These are phyloP conservation scores for Drosophila eohydei DNA, from an alignment of 2,888 invertebrate genomes.

Conservation along the genomic window DNA sequence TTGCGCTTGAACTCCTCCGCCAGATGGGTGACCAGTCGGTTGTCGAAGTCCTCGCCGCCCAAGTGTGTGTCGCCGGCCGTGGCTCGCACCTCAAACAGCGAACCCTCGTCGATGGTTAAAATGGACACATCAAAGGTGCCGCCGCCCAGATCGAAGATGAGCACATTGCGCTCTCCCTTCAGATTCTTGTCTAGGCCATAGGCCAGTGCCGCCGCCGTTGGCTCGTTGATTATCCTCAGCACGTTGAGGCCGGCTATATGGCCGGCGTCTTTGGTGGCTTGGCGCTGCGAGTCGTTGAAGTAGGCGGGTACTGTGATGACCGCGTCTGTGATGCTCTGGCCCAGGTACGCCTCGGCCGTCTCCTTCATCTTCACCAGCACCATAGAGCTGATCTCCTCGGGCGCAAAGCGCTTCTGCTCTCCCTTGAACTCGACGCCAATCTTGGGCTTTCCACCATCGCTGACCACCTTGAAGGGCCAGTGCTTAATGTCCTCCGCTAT, in stretches of 20 bases:
- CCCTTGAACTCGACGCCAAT: slow-evolving; percentile 94
- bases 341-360: slow-evolving; percentile 94
- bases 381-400: slow-evolving; percentile 95
- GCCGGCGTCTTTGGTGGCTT: slow-evolving; percentile 35
- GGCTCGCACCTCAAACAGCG: slow-evolving; percentile 26
- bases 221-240: slow-evolving; percentile 36
- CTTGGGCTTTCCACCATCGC: slow-evolving; percentile 92
- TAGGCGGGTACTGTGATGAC: slow-evolving; percentile 85
- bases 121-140: slow-evolving; percentile 41
- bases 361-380: slow-evolving; percentile 97
- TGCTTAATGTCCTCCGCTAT: slow-evolving; percentile 97
- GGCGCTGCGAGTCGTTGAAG: slow-evolving; percentile 31
- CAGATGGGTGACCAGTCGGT: slow-evolving; percentile 36
- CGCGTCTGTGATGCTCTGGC: slow-evolving; percentile 92
- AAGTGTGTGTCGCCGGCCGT: slow-evolving; percentile 32
- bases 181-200: slow-evolving; percentile 39
- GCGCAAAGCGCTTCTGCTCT: slow-evolving; percentile 94
- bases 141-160: slow-evolving; percentile 27
- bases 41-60: slow-evolving; percentile 35
- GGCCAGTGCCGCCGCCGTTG: slow-evolving; percentile 35
- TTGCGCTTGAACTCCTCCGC: slow-evolving; percentile 40
- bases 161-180: slow-evolving; percentile 37
- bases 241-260: slow-evolving; percentile 36
- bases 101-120: slow-evolving; percentile 32
- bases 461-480: slow-evolving; percentile 96